Evolutionary conservation across 2,797 vertebrate species (phyloP).

Genomic region (Sebastes taczanowskii): DNA sequence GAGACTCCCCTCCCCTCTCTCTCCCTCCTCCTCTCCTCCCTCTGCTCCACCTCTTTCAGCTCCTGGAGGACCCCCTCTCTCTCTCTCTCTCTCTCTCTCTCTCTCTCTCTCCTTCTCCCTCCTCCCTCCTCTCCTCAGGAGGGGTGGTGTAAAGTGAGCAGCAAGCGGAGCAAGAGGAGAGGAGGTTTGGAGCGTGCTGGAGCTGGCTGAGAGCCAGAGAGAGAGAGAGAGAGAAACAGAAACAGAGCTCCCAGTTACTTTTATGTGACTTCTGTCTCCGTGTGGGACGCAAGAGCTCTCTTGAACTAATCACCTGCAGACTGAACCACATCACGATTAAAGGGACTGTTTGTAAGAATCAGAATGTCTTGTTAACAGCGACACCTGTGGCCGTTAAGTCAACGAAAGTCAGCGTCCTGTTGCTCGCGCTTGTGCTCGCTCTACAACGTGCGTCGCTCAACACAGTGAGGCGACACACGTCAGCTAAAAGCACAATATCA

Average conservation of each 20-base stretch:
- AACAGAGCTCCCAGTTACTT: slow-evolving; percentile 39
- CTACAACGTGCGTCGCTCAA: no score
- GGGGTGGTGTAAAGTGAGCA: slow-evolving; percentile 84
- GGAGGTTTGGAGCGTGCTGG: slow-evolving; percentile 87
- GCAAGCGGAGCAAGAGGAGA: slow-evolving; percentile 72
- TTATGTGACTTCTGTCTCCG: slow-evolving; percentile 52
- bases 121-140: slow-evolving; percentile 53
- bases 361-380: neutral
- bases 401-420: no score
- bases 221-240: neutral
- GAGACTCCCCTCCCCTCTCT: slow-evolving; percentile 39
- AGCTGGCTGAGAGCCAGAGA: slow-evolving; percentile 76
- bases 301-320: slow-evolving; percentile 68
- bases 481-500: no score
- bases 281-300: slow-evolving; percentile 45
- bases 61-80: slow-evolving; percentile 56
- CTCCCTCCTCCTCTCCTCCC: slow-evolving; percentile 14
- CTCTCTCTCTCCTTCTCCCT: neutral
- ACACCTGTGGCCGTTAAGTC: no score
- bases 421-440: no score
- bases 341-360: no score
- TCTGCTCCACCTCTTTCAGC: slow-evolving; percentile 74
- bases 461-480: accelerated
- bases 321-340: neutral
- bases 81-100: neutral